Base-by-base conservation (phyloP, 2,113 vertebrate species). In the Aleadryas rufinucha region DNA sequence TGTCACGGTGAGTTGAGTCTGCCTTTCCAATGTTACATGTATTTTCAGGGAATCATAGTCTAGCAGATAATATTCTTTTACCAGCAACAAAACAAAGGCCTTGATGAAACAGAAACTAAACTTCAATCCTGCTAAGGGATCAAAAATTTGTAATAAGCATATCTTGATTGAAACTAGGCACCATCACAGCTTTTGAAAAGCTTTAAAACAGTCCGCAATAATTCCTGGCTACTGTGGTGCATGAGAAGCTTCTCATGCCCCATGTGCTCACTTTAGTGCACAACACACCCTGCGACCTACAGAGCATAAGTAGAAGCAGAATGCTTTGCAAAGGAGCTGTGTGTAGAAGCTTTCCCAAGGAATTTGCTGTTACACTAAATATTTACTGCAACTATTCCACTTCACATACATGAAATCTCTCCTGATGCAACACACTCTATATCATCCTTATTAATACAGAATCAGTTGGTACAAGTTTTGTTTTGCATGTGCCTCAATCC, bases 391-490 rank as follows among this genome's bases (percentile, higher is more conserved):
- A 31, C 24, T 80, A 52, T 11, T 78, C 35, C 2, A 3, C 35
- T 85, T 54, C 31, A 86, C 5, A 22, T 2, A 35, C 35, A 33
- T 63, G 41, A 66, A 44, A 70, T 30, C 35, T 69, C 24, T 61
- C 27, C 75, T 13, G 26, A 76, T 23, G 22, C 83, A 83, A 63
- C 26, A 50, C 33, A 35, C 7, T 9, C 16, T 26, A 35, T 4
- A 6, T 23, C 33, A 77, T 1, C 0, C 0, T 17, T n/a, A 59
- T 9, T 64, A 63, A 33, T 22, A 42, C 68, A 69, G 41, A 69
- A 69, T 19, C 13, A 78, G 18, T 9, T 17, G 16, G 42, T 39
- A 44, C 14, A 76, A 84, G 6, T 19, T 1, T 1, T 47, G 42
- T 50, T 94, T 33, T 23, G 56, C 79, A 66, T 9, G 24, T 24